Evolutionary conservation across 2,113 vertebrate genomes (phyloP), one percentile per base, ranked within the genome.

Genomic region (Rhagologus leucostigma): DNA sequence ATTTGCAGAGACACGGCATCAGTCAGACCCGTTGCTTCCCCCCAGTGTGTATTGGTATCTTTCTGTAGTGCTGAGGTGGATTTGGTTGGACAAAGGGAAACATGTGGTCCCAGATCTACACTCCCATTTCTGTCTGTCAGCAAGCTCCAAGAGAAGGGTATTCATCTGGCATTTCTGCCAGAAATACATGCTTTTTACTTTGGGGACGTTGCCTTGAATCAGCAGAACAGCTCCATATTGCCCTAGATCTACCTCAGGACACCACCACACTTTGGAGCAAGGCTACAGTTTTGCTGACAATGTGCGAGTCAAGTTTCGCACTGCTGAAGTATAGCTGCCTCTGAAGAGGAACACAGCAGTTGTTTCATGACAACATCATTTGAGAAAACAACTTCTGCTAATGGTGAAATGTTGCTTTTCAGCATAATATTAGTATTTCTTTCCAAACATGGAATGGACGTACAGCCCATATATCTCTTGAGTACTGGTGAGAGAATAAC

Each of bases 401-500:
- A 69, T 87, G 73, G 68, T 94, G 76, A 93, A 95, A 68, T 4
- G 15, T 89, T 95, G 76, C 3, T 4, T 87, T 94, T 86, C 55
- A 87, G 21, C 24, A 11, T 29, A 53, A 44, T 55, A 62, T 89
- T 88, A 92, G 60, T 90, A 87, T 82, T 92, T 95, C 87, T 91
- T 94, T 74, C 71, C 44, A 85, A 95, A 95, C 55, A 21, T 68
- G n/a, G 65, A 76, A 64, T 39, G 16, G 17, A 90, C 95, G 74
- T 76, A 46, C 44, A 52, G 71, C 50, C 30, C 37, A 39, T 95
- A 24, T 77, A 79, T 96, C 84, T 96, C 65, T 69, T 81, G 70
- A 82, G 42, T 86, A 53, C 53, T 88, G 60, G 44, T 80, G 57
- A 88, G 53, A 67, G 60, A 89, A 52, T 90, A 87, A 75, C 64